Evolutionary conservation across 2,797 vertebrate species (phyloP), one percentile per base, ranked within the genome.

Genomic region (Pelochelys cantorii): DNA sequence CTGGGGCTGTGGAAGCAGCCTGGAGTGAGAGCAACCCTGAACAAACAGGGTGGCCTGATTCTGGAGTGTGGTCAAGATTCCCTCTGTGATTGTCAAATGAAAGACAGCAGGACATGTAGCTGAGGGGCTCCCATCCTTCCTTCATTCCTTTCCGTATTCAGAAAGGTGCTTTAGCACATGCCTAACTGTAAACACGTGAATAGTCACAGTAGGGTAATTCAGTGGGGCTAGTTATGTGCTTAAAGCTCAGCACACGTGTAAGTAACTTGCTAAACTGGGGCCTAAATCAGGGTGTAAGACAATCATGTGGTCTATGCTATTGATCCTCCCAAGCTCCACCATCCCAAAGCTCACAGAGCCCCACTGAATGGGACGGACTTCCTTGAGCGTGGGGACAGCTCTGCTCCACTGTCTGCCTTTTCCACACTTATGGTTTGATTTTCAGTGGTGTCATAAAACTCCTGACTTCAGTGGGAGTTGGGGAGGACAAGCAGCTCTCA

Each of bases 21-120:
- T 25, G 22, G 53, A 48, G 3, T 42, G 25, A 42, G 37, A 42
- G 25, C 42, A 75, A 48, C 5, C 25, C 23, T 75, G 74, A 25
- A 75, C 42, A 37, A 34, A 68, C n/a, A 20, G 65, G n/a, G 3
- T 22, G 34, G 65, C 12, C 5, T 48, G 22, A 27, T 23, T 20
- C 37, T 75, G 42, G 37, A 75, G 11, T 75, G 23, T 23, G 37
- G 13, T 48, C 12, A 37, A 2, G 0, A 2, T 84, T 86, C 17
- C 52, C 0, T 0, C 53, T 71, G 8, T 34, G 5, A 11, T 56
- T 84, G 20, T 37, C 37, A n/a, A 14, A 42, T 27, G 74, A 71
- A 84, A 57, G 18, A 18, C 15, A 48, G 37, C 13, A 15, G 12
- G 25, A 75, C 13, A 7, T 8, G 48, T 12, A 25, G 42, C n/a